These are phyloP conservation scores for Scrobipalpa costella DNA, from an alignment of 2,888 invertebrate species.

Conservation along the genomic window DNA sequence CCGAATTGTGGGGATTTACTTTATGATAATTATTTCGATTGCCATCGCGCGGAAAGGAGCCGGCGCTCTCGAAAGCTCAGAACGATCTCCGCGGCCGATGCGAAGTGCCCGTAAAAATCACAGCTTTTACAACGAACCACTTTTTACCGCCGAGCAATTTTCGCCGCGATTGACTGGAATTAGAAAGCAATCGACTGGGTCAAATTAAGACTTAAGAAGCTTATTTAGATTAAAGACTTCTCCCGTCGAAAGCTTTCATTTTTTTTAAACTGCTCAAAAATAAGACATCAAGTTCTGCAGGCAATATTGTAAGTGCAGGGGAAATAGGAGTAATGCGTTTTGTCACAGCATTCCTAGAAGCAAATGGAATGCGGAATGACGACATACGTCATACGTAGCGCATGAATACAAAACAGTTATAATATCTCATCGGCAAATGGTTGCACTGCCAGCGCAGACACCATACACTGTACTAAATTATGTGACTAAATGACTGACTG, in stretches of 20 bases:
- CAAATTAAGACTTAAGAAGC: slow-evolving; percentile 49
- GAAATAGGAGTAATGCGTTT: slow-evolving; percentile 29
- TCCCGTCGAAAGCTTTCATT: neutral
- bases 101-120: slow-evolving; percentile 63
- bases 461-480: neutral
- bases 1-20: slow-evolving; percentile 77
- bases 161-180: slow-evolving; percentile 56
- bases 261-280: neutral
- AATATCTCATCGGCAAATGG: slow-evolving; percentile 39
- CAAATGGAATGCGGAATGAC: slow-evolving; percentile 69
- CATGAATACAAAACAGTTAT: slow-evolving; percentile 66
- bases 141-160: slow-evolving; percentile 58
- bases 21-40: slow-evolving; percentile 80
- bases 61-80: slow-evolving; percentile 56
- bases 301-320: slow-evolving; percentile 13
- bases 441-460: neutral
- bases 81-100: slow-evolving; percentile 55
- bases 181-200: slow-evolving; percentile 52
- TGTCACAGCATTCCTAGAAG: slow-evolving; percentile 57
- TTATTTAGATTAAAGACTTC: slow-evolving; percentile 41
- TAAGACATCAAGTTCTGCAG: neutral
- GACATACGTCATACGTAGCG: slow-evolving; percentile 55
- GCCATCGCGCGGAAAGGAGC: slow-evolving; percentile 69
- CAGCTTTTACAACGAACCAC: slow-evolving; percentile 55
- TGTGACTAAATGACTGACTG: neutral